phyloP scores from a whole-genome alignment of 2,888 invertebrate species.

The Nasonia oneida region DNA sequence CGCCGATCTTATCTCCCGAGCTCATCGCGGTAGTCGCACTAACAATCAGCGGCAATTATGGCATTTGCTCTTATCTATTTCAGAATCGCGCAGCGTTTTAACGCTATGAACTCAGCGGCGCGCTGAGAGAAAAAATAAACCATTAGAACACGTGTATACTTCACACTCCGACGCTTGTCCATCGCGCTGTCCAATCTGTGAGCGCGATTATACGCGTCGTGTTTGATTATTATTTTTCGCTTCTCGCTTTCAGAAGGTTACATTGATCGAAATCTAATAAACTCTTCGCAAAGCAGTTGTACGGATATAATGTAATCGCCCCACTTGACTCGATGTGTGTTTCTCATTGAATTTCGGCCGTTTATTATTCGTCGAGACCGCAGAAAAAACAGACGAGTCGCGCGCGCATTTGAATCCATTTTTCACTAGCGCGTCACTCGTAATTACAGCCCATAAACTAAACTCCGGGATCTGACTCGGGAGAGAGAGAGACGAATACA shows the following conservation, averaged over 20 bases:
- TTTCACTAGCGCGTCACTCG: neutral
- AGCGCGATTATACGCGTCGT: neutral
- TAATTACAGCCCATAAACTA: constrained; percentile 16
- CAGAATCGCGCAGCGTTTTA: constrained; percentile 43
- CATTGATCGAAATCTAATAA: neutral
- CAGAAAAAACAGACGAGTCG: constrained; percentile 9
- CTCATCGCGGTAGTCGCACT: constrained; percentile 9
- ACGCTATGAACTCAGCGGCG: constrained; percentile 39
- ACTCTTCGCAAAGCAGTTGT: neutral
- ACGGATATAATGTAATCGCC: neutral
- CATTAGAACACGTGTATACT: constrained; percentile 12
- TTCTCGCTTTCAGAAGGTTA: neutral
- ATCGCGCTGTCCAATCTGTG: constrained; percentile 26
- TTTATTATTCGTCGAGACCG: neutral
- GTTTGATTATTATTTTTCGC: neutral
- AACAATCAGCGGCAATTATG: constrained; percentile 47
- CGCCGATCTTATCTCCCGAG: constrained; percentile 14
- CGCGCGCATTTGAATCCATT: neutral
- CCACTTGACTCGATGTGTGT: neutral
- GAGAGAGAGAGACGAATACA: neutral
- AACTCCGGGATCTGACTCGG: neutral
- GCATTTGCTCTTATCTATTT: constrained; percentile 32
- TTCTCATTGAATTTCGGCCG: neutral
- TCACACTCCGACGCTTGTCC: constrained; percentile 42
- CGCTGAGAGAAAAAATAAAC: constrained; percentile 24